Evolutionary conservation across 2,113 vertebrate species (phyloP).

Genomic region (Cebus imitator): DNA sequence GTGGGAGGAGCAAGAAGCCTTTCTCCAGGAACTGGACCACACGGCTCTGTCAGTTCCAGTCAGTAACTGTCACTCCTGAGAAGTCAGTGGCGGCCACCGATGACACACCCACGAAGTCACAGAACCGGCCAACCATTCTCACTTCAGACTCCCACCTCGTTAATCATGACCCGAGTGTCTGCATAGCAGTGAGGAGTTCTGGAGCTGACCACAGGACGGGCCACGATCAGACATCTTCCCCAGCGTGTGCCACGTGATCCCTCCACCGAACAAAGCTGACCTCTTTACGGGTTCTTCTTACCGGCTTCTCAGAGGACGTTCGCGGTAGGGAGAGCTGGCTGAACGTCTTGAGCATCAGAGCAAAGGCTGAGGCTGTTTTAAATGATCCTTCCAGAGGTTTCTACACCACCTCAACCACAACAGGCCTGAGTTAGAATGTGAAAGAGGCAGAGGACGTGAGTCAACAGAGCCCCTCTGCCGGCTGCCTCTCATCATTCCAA

Average conservation of each 20-base stretch:
- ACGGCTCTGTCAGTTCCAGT: neutral
- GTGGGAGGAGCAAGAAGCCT: neutral
- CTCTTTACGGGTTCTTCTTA: neutral
- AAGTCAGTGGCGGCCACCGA: neutral
- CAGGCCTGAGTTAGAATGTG: neutral
- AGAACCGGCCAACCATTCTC: neutral
- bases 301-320: neutral
- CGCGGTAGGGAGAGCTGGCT: neutral
- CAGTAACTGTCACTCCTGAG: neutral
- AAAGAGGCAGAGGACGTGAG: neutral
- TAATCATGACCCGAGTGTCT: neutral
- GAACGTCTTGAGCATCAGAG: neutral
- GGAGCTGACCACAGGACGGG: fast-evolving
- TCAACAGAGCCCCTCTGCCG: neutral
- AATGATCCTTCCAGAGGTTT: neutral
- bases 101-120: neutral
- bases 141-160: neutral
- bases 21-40: neutral
- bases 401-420: neutral
- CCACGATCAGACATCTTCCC: neutral
- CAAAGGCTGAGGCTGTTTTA: neutral
- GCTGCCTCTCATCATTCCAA: neutral
- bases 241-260: too few species aligned
- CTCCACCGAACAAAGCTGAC: neutral
- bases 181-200: too few species aligned